Percentiles rank a stretch among this genome's conserved stretches.
These are phyloP conservation scores for Pectinophora gossypiella DNA, from an alignment of 1,140 invertebrate species.

Conservation along the genomic window DNA sequence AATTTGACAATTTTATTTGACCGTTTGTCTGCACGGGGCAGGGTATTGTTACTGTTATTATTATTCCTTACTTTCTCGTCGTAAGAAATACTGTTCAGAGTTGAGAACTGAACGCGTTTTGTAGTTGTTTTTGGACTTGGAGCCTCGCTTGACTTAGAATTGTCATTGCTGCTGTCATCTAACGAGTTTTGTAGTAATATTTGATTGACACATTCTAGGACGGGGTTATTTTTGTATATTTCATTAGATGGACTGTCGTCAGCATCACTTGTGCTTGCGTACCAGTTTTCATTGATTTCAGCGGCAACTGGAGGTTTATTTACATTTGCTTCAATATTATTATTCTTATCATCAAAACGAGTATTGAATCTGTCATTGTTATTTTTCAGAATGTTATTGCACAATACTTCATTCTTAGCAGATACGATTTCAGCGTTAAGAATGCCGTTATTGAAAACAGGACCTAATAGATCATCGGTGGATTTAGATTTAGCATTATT, in stretches of 20 bases:
- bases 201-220: slow-evolving; percentile 86
- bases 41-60: slow-evolving; percentile 43
- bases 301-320: slow-evolving; percentile 39
- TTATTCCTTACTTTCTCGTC: slow-evolving; percentile 63
- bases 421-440: slow-evolving; percentile 54
- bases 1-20: slow-evolving; percentile 74
- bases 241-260: slow-evolving; percentile 80
- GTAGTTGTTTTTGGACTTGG: slow-evolving; percentile 68
- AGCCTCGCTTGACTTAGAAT: slow-evolving; percentile 64
- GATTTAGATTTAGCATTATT: slow-evolving; percentile 56
- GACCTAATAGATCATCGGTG: slow-evolving; percentile 52
- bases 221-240: slow-evolving; percentile 83
- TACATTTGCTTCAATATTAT: slow-evolving; percentile 47
- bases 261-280: slow-evolving; percentile 80
- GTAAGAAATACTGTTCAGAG: slow-evolving; percentile 72
- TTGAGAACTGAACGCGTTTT: slow-evolving; percentile 72
- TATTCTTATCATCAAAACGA: slow-evolving; percentile 50
- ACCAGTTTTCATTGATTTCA: slow-evolving; percentile 81
- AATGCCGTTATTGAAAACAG: slow-evolving; percentile 40
- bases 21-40: slow-evolving; percentile 58
- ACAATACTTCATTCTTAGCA: slow-evolving; percentile 64
- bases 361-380: slow-evolving; percentile 34
- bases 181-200: slow-evolving; percentile 80
- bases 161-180: slow-evolving; percentile 72
- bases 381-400: slow-evolving; percentile 50